These are phyloP conservation scores for Siniperca undulata DNA, from an alignment of 2,797 vertebrate genomes.

Conservation along the genomic window DNA sequence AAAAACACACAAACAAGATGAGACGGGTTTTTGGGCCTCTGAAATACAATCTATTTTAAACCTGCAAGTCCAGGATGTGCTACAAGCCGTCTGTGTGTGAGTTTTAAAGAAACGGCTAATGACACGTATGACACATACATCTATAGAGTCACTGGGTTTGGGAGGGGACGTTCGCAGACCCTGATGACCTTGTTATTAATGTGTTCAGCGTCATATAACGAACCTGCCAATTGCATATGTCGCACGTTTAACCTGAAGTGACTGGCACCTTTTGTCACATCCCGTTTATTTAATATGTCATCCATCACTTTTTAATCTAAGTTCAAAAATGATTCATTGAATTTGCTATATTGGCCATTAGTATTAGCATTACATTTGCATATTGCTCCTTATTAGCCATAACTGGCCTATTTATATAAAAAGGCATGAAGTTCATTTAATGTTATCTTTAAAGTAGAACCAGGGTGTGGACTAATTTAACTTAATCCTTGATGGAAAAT, in stretches of 20 bases:
- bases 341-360: constrained; percentile 53
- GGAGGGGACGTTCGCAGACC: constrained; percentile 52
- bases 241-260: constrained; percentile 60
- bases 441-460: constrained; percentile 46
- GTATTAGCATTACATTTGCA: constrained; percentile 70
- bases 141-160: constrained; percentile 18
- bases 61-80: constrained; percentile 63
- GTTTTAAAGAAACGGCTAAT: constrained; percentile 31
- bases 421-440: constrained; percentile 64
- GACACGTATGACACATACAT: constrained; percentile 23
- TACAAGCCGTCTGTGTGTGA: constrained; percentile 60
- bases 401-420: constrained; percentile 48
- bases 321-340: constrained; percentile 29
- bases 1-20: constrained; percentile 53
- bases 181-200: constrained; percentile 53
- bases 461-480: constrained; percentile 40
- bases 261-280: constrained; percentile 34
- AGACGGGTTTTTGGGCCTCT: constrained; percentile 49
- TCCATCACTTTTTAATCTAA: constrained; percentile 10
- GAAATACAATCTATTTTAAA: constrained; percentile 71
- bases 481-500: constrained; percentile 58
- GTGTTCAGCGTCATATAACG: constrained; percentile 41
- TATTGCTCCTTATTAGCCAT: constrained; percentile 74
- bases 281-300: constrained; percentile 6
- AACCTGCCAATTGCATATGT: constrained; percentile 76